Evolutionary conservation across 53 echinoderm and acorn worm genomes (phyloP).

Genomic region (Patiria pectinifera): DNA sequence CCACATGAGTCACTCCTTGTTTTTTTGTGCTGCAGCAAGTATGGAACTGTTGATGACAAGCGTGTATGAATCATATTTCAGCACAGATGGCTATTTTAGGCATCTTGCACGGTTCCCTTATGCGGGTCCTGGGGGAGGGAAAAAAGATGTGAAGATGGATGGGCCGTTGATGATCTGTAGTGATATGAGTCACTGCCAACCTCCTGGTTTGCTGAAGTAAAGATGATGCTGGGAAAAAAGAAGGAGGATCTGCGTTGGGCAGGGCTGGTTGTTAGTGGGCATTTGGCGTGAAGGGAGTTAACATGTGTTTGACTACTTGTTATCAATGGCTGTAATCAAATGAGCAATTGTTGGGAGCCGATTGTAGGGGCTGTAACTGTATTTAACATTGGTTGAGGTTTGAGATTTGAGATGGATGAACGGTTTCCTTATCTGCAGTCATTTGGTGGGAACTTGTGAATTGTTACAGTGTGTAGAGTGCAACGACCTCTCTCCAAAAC

Average conservation of each 20-base stretch:
- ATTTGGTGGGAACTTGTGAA: not conserved
- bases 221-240: not conserved
- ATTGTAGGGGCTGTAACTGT: not conserved
- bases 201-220: not conserved
- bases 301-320: slow-evolving; percentile 13
- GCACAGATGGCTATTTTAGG: slow-evolving; percentile 62
- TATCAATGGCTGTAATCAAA: not conserved
- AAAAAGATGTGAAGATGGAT: slow-evolving; percentile 48
- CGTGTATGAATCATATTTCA: slow-evolving; percentile 55
- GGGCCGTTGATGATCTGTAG: slow-evolving; percentile 42
- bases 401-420: too few relatives aligned
- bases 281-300: slow-evolving; percentile 35
- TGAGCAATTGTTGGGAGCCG: slow-evolving; percentile 19
- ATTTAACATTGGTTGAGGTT: too few relatives aligned
- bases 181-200: slow-evolving; percentile 56
- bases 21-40: not conserved
- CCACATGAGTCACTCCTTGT: slow-evolving; percentile 54
- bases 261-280: not conserved
- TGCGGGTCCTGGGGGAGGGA: slow-evolving; percentile 47
- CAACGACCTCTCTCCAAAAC: slow-evolving; percentile 14
- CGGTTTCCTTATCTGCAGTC: too few relatives aligned
- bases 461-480: not conserved
- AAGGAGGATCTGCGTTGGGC: not conserved
- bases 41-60: slow-evolving; percentile 53
- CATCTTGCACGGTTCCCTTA: slow-evolving; percentile 36